Evolutionary conservation across 2,797 vertebrate genomes (phyloP).

Genomic region (Amazonetta brasiliensis): DNA sequence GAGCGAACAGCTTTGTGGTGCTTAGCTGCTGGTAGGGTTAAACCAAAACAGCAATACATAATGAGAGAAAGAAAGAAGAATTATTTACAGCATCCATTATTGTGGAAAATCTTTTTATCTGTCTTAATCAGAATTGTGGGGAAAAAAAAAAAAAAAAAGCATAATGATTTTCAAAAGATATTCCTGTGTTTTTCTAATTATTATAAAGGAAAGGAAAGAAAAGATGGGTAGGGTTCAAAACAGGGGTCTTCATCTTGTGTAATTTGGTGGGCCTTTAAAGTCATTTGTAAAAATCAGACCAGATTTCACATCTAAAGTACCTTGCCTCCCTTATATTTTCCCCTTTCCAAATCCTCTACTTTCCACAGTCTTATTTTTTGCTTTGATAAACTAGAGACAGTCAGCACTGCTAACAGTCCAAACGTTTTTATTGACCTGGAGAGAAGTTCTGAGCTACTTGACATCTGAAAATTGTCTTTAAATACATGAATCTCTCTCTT

Average conservation of each 20-base stretch:
- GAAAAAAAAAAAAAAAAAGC: not conserved
- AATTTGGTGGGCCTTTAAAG: not conserved
- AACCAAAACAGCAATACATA: not conserved
- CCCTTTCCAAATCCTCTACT: not conserved
- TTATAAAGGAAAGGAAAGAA: not conserved
- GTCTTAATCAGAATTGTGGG: not conserved
- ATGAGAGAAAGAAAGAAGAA: not conserved
- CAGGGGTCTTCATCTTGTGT: not conserved
- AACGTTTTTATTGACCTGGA: not conserved
- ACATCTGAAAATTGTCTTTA: not conserved
- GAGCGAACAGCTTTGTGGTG: no score
- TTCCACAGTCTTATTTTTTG: not conserved
- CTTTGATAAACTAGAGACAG: not conserved
- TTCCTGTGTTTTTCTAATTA: not conserved
- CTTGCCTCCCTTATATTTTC: not conserved
- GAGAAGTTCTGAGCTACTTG: not conserved
- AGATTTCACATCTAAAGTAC: not conserved
- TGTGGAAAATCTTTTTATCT: not conserved
- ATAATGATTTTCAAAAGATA: not conserved
- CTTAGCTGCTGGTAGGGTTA: no score
- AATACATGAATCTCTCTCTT: rapidly evolving
- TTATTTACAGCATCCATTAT: not conserved
- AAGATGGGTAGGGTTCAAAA: not conserved
- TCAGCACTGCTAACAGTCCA: not conserved
- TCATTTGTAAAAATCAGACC: not conserved